phyloP scores from a whole-genome alignment of 2,888 invertebrate species.

The Mythimna lalbum region DNA sequence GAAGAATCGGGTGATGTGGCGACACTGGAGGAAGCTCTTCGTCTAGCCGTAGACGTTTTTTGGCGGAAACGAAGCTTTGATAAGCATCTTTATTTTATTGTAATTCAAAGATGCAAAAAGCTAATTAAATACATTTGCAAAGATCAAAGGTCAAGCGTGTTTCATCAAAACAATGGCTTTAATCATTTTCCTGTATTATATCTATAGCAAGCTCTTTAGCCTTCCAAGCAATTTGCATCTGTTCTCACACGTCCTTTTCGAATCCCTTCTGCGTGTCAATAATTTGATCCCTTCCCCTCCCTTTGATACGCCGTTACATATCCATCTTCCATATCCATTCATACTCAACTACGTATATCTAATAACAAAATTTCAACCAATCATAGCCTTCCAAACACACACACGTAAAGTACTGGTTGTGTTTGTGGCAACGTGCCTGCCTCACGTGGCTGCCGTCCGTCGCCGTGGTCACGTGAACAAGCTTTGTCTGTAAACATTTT shows the following conservation, averaged over 20 bases:
- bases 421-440: constrained; percentile 57
- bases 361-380: constrained; percentile 34
- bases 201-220: not conserved
- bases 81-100: too few relatives aligned
- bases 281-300: too few relatives aligned
- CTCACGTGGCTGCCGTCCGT: constrained; percentile 49
- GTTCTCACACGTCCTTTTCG: not conserved
- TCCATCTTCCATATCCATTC: constrained; percentile 32
- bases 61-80: not conserved
- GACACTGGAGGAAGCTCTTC: too few relatives aligned
- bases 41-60: not conserved
- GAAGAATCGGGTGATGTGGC: not conserved
- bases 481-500: constrained; percentile 57
- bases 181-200: not conserved
- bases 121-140: not conserved
- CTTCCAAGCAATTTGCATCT: not conserved
- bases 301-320: not conserved
- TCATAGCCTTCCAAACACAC: constrained; percentile 20
- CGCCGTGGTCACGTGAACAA: constrained; percentile 53
- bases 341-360: constrained; percentile 37
- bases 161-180: not conserved
- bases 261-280: not conserved
- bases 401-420: constrained; percentile 15
- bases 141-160: not conserved
- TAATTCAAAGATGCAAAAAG: too few relatives aligned